Evolutionary conservation across 1,140 invertebrate species (phyloP), one percentile per base, ranked within the genome.

Genomic region (Calephelis nemesis): DNA sequence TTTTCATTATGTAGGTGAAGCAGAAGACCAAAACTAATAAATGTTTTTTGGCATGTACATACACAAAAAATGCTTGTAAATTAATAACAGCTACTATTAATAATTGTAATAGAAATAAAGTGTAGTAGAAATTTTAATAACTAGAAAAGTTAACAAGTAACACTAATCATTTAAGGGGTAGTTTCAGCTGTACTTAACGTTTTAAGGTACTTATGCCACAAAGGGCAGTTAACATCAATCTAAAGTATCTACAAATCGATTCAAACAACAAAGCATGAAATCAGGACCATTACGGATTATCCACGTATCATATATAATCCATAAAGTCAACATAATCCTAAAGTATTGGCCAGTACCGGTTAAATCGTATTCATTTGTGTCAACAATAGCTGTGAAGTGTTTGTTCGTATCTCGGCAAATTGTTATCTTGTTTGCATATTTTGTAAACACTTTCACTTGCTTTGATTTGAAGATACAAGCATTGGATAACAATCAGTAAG

Each of bases 251-350:
- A 47, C 40, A 47, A 42, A 19, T 47, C 62, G 60, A 62, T 52
- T 40, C 40, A 42, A 12, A 47, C 19, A 9, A 40, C 15, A 62
- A 68, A 45, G 58, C 63, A 48, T 69, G 64, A 72, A 72, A 72
- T 69, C 68, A 69, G 64, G 67, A 49, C 49, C 62, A 63, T 48
- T 69, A 63, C 42, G n/a, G 48, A 66, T 68, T 68, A 65, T 67
- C 68, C 47, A 64, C 54, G 68, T 58, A 50, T 63, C 47, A 54
- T 64, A 66, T 49, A 69, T 72, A 69, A 69, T 69, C 60, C 63
- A 49, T 73, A 67, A 67, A 64, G 62, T 73, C 68, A 69, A 72
- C 64, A 73, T 60, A 69, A 69, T 68, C 52, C 48, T 63, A 71
- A 63, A 60, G 63, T 47, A 69, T 68, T 54, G 52, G 19, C 19